phyloP scores from a whole-genome alignment of 2,888 invertebrate genomes.

The Iselma pallidipennis region DNA sequence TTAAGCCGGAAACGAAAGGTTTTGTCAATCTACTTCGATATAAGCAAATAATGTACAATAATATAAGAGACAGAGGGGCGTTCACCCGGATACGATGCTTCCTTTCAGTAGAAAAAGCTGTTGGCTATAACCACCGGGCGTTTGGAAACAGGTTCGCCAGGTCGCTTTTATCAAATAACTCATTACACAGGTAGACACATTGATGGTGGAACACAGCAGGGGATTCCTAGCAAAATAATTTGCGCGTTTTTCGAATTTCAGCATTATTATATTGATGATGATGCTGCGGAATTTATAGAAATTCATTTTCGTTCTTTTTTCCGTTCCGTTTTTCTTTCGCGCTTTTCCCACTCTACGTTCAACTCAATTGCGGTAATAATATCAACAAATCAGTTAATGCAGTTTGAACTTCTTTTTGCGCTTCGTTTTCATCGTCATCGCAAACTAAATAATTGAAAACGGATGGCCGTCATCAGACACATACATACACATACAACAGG shows the following conservation, averaged over 20 bases:
- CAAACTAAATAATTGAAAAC: conserved; percentile 7
- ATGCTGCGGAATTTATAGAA: background rate
- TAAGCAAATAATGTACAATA: conserved; percentile 15
- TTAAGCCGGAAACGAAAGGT: conserved; percentile 18
- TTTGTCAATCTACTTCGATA: conserved; percentile 22
- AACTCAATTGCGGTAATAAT: background rate
- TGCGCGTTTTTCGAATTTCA: conserved; percentile 9
- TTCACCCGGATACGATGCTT: conserved; percentile 16
- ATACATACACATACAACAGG: background rate
- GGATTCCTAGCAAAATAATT: background rate
- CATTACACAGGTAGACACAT: background rate
- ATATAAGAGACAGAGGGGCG: conserved; percentile 4
- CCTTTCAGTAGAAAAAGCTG: conserved; percentile 12
- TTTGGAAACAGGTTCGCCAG: background rate
- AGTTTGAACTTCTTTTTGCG: background rate
- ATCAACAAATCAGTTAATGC: conserved; percentile 1
- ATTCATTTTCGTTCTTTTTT: background rate
- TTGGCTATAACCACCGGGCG: conserved; percentile 2
- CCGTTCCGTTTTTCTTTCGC: background rate
- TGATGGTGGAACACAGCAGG: background rate
- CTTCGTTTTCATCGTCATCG: background rate
- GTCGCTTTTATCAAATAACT: conserved; percentile 1
- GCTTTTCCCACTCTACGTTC: background rate
- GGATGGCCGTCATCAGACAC: background rate
- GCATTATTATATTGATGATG: conserved; percentile 16